Conservation (phyloP, 2,888 invertebrate genomes). For the Drosophila flavopinicola region DNA sequence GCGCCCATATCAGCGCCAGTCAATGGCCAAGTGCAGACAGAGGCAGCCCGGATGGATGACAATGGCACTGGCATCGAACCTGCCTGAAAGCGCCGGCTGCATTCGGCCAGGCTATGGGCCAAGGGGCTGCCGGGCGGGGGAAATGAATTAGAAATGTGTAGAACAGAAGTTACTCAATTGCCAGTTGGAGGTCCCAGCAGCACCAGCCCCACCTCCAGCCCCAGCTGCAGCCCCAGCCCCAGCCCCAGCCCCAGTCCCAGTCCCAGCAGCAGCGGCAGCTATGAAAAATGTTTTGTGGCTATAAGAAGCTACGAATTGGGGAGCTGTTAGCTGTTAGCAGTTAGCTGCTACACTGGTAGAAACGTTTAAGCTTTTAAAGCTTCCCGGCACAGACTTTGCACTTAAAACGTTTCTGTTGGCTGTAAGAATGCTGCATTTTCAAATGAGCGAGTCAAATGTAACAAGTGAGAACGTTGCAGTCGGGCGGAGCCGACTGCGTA, state of each 20-base stretch:
- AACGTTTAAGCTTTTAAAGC: not conserved
- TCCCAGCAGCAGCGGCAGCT: no score
- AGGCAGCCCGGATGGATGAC: constrained; percentile 34
- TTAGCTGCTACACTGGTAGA: constrained; percentile 13
- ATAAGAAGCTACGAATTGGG: constrained; percentile 41
- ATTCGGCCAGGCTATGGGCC: constrained; percentile 1
- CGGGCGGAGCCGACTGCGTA: no score
- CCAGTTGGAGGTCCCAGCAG: constrained; percentile 58
- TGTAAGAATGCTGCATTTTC: no score
- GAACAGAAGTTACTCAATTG: constrained; percentile 76
- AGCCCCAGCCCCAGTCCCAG: no score
- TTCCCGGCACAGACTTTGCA: no score
- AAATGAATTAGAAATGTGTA: constrained; percentile 78
- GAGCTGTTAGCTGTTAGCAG: no score
- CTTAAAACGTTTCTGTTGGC: no score
- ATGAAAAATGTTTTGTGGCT: constrained; percentile 64
- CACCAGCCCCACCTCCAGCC: no score
- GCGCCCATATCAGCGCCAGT: constrained; percentile 22
- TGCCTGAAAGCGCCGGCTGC: constrained; percentile 38
- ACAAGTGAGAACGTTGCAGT: no score
- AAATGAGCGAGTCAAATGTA: no score
- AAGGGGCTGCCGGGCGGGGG: constrained; percentile 5
- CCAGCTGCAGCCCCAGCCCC: no score
- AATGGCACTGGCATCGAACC: constrained; percentile 31
- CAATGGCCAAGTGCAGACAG: constrained; percentile 45